Percentiles rank a stretch among this genome's conserved stretches.
These are phyloP conservation scores for Hycleus phaleratus DNA, from an alignment of 1,140 invertebrate species.

Conservation along the genomic window DNA sequence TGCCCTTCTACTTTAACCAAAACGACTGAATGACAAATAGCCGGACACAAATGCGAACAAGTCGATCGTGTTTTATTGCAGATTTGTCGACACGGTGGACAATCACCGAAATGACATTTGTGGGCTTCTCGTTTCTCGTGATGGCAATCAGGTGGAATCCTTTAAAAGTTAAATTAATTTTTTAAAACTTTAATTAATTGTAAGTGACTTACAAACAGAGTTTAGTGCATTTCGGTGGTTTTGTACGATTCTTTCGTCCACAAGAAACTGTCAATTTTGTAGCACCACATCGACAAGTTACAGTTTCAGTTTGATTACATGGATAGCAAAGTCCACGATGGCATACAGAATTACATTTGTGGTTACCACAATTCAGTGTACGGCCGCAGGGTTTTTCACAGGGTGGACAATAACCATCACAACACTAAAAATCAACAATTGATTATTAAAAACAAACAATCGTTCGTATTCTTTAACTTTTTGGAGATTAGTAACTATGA, in stretches of 20 bases:
- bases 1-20: slow-evolving; percentile 55
- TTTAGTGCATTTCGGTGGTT: slow-evolving; percentile 68
- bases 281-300: slow-evolving; percentile 75
- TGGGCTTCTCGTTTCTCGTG: slow-evolving; percentile 65
- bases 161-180: slow-evolving; percentile 33
- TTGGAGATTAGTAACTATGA: neutral
- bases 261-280: slow-evolving; percentile 78
- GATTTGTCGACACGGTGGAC: slow-evolving; percentile 71
- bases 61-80: slow-evolving; percentile 53
- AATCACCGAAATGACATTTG: slow-evolving; percentile 79
- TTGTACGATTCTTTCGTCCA: slow-evolving; percentile 67
- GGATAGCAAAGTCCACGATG: slow-evolving; percentile 88
- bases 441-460: no score
- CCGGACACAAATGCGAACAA: slow-evolving; percentile 74
- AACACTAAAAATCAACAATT: slow-evolving; percentile 54
- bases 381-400: slow-evolving; percentile 85
- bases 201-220: slow-evolving; percentile 53
- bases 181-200: neutral
- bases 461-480: no score
- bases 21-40: slow-evolving; percentile 73
- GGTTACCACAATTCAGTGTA: slow-evolving; percentile 74
- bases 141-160: slow-evolving; percentile 67
- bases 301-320: slow-evolving; percentile 66
- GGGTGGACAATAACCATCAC: slow-evolving; percentile 71
- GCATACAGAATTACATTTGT: slow-evolving; percentile 80